Conservation (phyloP, 1,140 invertebrate genomes). For the Leptonema lineaticorne region DNA sequence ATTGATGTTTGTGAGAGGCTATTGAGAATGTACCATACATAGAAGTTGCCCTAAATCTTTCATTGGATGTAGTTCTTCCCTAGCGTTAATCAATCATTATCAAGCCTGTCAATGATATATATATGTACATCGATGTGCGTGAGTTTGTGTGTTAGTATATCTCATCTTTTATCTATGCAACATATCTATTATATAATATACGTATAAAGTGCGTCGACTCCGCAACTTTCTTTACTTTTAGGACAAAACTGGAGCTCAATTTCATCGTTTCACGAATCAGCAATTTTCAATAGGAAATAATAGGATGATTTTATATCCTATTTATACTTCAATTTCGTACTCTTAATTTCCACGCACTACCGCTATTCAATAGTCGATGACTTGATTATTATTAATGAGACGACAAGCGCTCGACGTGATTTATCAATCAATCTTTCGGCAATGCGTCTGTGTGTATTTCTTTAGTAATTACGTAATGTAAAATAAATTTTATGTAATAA, state of each 20-base stretch:
- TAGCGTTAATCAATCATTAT: conserved; percentile 23
- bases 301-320: conserved; percentile 11
- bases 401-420: conserved; percentile 12
- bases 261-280: conserved; percentile 17
- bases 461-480: conserved; percentile 14
- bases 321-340: conserved; percentile 13
- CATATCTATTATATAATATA: too few species aligned
- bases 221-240: too few species aligned
- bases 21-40: background rate
- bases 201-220: too few species aligned
- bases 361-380: conserved; percentile 13
- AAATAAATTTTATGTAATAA: background rate
- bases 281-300: conserved; percentile 6
- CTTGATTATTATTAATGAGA: conserved; percentile 23
- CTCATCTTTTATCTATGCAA: too few species aligned
- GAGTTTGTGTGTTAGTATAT: too few species aligned
- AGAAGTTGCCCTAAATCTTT: background rate
- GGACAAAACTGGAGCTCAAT: conserved; percentile 1
- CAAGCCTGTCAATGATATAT: conserved; percentile 17
- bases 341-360: conserved; percentile 7
- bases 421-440: conserved; percentile 26
- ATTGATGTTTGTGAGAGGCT: background rate
- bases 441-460: background rate
- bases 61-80: background rate
- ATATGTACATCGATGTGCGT: background rate